These are phyloP conservation scores for Hypselothyrea guttata DNA, from an alignment of 2,888 invertebrate species.

Conservation along the genomic window DNA sequence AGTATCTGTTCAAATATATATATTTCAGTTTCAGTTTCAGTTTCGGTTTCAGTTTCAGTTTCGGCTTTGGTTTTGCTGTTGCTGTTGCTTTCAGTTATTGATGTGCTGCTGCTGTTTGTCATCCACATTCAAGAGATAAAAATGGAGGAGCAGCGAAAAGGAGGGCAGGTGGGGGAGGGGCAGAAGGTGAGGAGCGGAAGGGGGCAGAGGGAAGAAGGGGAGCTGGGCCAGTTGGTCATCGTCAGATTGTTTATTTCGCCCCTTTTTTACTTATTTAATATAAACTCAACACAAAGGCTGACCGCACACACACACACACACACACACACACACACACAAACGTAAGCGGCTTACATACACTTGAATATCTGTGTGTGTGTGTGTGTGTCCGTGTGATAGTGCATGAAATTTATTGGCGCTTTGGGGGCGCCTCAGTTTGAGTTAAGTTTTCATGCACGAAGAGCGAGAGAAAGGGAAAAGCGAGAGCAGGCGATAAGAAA, in stretches of 20 bases:
- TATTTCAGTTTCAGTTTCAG: no score
- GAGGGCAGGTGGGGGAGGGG: background rate
- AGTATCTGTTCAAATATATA: constrained; percentile 33
- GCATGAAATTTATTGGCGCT: constrained; percentile 72
- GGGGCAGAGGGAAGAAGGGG: constrained; percentile 13
- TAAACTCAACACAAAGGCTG: constrained; percentile 65
- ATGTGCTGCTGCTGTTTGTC: constrained; percentile 57
- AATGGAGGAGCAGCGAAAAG: constrained; percentile 42
- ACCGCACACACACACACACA: constrained; percentile 34
- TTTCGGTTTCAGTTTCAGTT: background rate
- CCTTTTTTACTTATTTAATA: constrained; percentile 67
- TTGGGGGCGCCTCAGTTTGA: constrained; percentile 63
- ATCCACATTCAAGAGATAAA: constrained; percentile 55
- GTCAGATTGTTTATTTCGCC: constrained; percentile 39
- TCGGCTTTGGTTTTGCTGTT: constrained; percentile 12
- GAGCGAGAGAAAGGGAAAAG: background rate
- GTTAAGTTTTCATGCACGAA: constrained; percentile 32
- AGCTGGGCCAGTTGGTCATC: constrained; percentile 44
- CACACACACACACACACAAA: constrained; percentile 14
- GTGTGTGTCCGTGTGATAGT: constrained; percentile 68
- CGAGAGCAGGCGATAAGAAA: background rate
- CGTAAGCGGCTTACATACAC: constrained; percentile 67
- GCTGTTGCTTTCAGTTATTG: constrained; percentile 51
- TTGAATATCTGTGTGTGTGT: constrained; percentile 31
- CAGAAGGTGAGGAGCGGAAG: background rate